Percentiles rank a stretch among this genome's conserved stretches.
Conservation (phyloP, 2,797 vertebrate species). For the Malacoraja senta region DNA sequence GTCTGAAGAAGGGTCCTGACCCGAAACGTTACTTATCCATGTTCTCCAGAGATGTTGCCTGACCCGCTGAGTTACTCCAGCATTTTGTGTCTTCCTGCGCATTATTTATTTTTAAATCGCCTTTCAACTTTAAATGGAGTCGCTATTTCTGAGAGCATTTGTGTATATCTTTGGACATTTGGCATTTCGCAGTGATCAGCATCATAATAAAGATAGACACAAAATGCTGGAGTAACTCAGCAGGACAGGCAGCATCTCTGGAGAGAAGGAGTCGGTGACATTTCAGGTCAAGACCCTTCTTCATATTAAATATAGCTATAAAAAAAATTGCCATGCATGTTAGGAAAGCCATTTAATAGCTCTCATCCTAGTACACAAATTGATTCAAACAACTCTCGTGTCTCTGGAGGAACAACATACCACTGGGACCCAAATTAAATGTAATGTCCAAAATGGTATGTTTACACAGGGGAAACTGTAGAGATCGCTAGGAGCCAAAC, state of each 20-base stretch:
- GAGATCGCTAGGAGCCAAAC: not conserved
- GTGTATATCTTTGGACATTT: not conserved
- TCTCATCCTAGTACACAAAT: not conserved
- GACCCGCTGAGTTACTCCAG: too few relatives aligned
- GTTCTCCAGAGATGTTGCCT: too few relatives aligned
- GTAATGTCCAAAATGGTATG: not conserved
- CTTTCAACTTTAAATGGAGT: not conserved
- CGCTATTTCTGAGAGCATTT: not conserved
- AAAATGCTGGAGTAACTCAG: too few relatives aligned
- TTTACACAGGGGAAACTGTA: not conserved
- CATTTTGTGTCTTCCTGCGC: too few relatives aligned
- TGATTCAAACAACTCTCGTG: not conserved
- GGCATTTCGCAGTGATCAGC: not conserved
- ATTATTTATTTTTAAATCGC: not conserved
- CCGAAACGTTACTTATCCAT: too few relatives aligned
- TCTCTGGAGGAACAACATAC: not conserved
- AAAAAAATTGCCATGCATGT: not conserved
- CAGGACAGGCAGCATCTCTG: too few relatives aligned
- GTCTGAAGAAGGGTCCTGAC: too few relatives aligned
- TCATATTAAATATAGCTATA: not conserved
- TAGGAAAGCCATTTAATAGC: not conserved
- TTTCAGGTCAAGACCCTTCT: too few relatives aligned
- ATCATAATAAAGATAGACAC: not conserved
- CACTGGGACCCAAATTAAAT: not conserved
- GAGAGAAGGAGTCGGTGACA: too few relatives aligned